Evolutionary conservation across 2,888 invertebrate species (phyloP).

Genomic region (Ennomos quercinarius): DNA sequence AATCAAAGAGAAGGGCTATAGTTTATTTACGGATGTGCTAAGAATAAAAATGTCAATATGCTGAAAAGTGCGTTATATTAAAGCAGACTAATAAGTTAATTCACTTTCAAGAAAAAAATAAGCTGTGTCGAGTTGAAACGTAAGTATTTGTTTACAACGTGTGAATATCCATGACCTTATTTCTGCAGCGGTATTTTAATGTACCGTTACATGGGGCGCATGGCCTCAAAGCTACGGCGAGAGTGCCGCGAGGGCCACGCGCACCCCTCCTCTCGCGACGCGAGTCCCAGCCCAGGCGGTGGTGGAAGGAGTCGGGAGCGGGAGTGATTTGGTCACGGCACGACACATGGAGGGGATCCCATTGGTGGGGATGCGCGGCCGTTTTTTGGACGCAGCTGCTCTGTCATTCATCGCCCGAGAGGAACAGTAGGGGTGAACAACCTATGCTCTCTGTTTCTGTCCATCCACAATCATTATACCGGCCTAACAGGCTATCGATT

Average conservation of each 20-base stretch:
- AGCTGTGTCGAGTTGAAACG: constrained; percentile 56
- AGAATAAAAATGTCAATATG: constrained; percentile 38
- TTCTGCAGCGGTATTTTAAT: constrained; percentile 76
- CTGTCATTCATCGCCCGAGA: constrained; percentile 71
- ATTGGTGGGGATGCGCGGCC: constrained; percentile 84
- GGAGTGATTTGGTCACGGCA: constrained; percentile 80
- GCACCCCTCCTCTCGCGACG: constrained; percentile 81
- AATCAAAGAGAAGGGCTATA: constrained; percentile 62
- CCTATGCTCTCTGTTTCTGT: constrained; percentile 71
- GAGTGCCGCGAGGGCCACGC: constrained; percentile 72
- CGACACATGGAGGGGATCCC: constrained; percentile 84
- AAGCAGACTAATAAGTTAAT: constrained; percentile 22
- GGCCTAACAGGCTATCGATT: constrained; percentile 51
- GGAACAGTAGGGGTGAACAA: constrained; percentile 83
- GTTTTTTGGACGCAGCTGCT: constrained; percentile 43
- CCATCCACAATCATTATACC: constrained; percentile 62
- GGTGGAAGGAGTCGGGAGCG: constrained; percentile 84
- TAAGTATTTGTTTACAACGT: constrained; percentile 62
- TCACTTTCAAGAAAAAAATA: constrained; percentile 31
- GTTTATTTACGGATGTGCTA: constrained; percentile 47
- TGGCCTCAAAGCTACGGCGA: constrained; percentile 67
- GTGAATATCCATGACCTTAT: constrained; percentile 81
- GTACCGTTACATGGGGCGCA: constrained; percentile 81
- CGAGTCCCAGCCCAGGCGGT: constrained; percentile 65
- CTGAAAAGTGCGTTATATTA: constrained; percentile 29